Percentiles rank a stretch among this genome's conserved stretches.
Conservation (phyloP, 2,888 invertebrate genomes). For the Cephus pygmeus region DNA sequence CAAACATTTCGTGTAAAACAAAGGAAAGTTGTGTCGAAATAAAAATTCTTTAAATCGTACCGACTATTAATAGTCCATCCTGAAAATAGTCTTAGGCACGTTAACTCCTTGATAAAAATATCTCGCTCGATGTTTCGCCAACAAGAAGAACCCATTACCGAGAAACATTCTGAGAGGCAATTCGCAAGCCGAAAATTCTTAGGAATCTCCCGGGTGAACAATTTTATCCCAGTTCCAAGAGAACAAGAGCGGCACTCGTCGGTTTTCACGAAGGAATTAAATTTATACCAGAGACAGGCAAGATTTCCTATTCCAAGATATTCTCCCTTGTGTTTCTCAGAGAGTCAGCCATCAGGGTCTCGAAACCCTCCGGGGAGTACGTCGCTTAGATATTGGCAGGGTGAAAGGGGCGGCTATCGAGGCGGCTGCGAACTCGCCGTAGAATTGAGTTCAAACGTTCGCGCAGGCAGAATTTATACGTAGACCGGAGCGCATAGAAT, state of each 20-base stretch:
- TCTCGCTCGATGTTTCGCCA: background rate
- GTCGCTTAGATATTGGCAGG: background rate
- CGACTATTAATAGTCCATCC: background rate
- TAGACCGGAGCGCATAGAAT: constrained; percentile 57
- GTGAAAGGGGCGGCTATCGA: background rate
- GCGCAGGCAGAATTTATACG: constrained; percentile 36
- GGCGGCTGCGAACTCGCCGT: background rate
- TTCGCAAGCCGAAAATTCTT: background rate
- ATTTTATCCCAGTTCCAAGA: background rate
- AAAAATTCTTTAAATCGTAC: background rate
- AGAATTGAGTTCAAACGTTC: constrained; percentile 9
- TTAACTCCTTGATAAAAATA: background rate
- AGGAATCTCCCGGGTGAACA: background rate
- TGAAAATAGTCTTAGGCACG: background rate
- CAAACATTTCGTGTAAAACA: background rate
- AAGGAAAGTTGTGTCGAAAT: background rate
- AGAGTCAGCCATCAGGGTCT: background rate
- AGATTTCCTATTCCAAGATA: background rate
- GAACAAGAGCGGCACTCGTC: background rate
- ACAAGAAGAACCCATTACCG: background rate
- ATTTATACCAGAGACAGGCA: background rate
- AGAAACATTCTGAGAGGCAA: background rate
- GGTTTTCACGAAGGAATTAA: background rate
- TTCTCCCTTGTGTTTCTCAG: background rate
- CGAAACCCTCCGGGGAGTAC: background rate